Conservation (phyloP, 2,113 vertebrate species). For the Tupaia tana region DNA sequence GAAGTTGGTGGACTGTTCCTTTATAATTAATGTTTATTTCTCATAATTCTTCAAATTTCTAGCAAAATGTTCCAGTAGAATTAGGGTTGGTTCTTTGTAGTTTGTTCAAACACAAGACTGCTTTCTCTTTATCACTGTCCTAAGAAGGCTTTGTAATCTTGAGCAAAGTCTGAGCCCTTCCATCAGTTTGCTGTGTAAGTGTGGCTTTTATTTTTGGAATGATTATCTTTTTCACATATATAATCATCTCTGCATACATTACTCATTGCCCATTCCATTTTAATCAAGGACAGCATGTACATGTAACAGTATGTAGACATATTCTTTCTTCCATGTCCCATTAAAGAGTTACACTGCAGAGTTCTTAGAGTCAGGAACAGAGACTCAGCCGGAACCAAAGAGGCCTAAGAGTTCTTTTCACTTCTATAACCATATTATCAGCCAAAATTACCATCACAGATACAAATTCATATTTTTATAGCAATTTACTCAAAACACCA, state of each 20-base stretch:
- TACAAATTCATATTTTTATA: conserved; percentile 24
- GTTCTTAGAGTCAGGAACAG: conserved; percentile 3
- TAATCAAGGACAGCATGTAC: background rate
- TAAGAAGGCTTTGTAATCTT: background rate
- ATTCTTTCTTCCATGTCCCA: conserved; percentile 34
- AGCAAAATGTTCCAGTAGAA: background rate
- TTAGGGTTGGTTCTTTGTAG: conserved; percentile 7
- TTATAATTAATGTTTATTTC: conserved; percentile 30
- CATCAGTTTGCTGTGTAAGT: background rate
- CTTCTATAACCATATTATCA: background rate
- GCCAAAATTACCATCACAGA: conserved; percentile 50
- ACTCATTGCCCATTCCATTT: background rate
- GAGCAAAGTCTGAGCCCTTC: background rate
- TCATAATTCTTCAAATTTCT: conserved; percentile 11
- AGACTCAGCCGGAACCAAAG: background rate
- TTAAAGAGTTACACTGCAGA: background rate
- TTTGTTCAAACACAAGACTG: background rate
- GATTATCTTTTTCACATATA: background rate
- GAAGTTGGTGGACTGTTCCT: background rate
- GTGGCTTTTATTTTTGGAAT: conserved; percentile 43
- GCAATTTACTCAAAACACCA: conserved; percentile 16
- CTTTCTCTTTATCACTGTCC: conserved; percentile 2
- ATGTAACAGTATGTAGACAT: background rate
- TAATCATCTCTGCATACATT: background rate
- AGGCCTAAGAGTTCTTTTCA: background rate